These are phyloP conservation scores for Blastobasis adustella DNA, from an alignment of 2,888 invertebrate species.

Conservation along the genomic window DNA sequence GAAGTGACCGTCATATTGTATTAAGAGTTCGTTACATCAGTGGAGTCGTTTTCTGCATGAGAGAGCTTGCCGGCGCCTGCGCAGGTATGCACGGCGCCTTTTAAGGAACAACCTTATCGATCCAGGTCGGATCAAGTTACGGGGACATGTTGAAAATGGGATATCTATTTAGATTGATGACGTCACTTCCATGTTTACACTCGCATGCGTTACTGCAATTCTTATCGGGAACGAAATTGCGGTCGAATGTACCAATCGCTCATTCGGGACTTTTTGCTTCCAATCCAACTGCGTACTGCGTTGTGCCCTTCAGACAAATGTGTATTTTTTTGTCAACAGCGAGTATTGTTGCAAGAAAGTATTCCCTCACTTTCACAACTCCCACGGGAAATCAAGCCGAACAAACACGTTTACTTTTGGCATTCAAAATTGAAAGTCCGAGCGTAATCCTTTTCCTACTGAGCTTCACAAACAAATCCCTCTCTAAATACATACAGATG, in stretches of 20 bases:
- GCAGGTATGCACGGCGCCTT: conserved; percentile 46
- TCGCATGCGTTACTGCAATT: not conserved
- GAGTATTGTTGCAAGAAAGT: not conserved
- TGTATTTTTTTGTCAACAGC: not conserved
- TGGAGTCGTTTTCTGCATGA: conserved; percentile 64
- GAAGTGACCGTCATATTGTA: conserved; percentile 66
- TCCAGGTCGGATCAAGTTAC: conserved; percentile 53
- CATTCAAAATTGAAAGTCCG: conserved; percentile 21
- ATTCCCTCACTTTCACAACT: conserved; percentile 13
- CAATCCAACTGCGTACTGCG: too few relatives aligned
- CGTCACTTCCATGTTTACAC: not conserved
- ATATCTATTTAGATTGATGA: conserved; percentile 9
- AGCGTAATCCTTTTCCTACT: conserved; percentile 38
- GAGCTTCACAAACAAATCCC: conserved; percentile 30
- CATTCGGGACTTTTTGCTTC: too few relatives aligned
- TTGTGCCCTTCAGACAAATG: too few relatives aligned
- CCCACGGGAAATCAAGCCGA: conserved; percentile 41
- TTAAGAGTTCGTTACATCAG: conserved; percentile 70
- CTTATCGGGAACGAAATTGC: too few relatives aligned
- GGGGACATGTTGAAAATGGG: conserved; percentile 11
- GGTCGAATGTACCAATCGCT: too few relatives aligned
- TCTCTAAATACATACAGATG: conserved; percentile 2
- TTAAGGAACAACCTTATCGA: conserved; percentile 47
- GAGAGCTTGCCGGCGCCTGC: conserved; percentile 52
- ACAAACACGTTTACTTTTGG: conserved; percentile 22